Percentiles rank a stretch among this genome's conserved stretches.
Evolutionary conservation across 2,888 invertebrate species (phyloP).

Genomic region (Drosophila quinaria): DNA sequence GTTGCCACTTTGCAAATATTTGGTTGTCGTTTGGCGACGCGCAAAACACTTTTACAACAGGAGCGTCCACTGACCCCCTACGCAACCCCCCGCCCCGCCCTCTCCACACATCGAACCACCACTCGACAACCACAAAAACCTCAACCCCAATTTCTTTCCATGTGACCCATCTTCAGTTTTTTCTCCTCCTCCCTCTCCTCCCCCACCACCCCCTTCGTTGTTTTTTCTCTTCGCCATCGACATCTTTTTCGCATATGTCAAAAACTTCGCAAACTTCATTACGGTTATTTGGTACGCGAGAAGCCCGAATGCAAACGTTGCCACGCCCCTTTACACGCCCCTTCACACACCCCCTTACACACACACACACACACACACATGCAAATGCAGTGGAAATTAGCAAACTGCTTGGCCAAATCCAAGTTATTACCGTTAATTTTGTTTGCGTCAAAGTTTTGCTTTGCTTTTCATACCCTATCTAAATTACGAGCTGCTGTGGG

Average conservation of each 20-base stretch:
- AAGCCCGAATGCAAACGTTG: conserved; percentile 14
- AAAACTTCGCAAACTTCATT: conserved; percentile 78
- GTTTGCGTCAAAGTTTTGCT: conserved; percentile 72
- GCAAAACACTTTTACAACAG: conserved; percentile 75
- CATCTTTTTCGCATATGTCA: conserved; percentile 71
- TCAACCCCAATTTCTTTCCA: conserved; percentile 13
- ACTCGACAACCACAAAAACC: neutral
- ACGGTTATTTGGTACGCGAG: conserved; percentile 66
- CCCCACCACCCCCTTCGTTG: neutral
- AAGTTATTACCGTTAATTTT: conserved; percentile 78
- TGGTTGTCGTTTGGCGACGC: conserved; percentile 71
- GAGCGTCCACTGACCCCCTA: conserved; percentile 17
- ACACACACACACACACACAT: conserved; percentile 48
- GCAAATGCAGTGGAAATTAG: conserved; percentile 70
- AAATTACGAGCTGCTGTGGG: neutral
- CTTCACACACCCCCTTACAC: conserved; percentile 13
- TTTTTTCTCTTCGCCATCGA: conserved; percentile 30
- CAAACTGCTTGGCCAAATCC: conserved; percentile 64
- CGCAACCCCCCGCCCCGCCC: too few species aligned
- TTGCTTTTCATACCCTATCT: conserved; percentile 39
- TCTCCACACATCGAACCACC: neutral
- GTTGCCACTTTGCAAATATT: conserved; percentile 79
- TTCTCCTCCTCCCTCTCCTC: neutral
- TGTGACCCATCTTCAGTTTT: conserved; percentile 24
- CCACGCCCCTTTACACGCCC: conserved; percentile 20